Base-by-base conservation (phyloP, 2,797 vertebrate genomes). In the Pachyuromys duprasi region DNA sequence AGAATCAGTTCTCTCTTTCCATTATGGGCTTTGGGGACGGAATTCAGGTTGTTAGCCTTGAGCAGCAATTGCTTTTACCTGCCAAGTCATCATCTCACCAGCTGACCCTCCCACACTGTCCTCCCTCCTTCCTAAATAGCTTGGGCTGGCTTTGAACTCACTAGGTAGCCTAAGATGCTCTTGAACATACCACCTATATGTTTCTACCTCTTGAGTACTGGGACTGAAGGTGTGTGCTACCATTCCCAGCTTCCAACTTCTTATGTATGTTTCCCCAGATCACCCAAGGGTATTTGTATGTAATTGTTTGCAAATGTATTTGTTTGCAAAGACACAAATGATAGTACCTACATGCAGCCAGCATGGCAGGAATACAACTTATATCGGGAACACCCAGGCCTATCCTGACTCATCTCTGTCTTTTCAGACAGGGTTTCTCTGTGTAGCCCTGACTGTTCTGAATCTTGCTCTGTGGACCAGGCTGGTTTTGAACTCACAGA, bases 281-380 rank as follows among this genome's bases (percentile, higher is more conserved):
- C 42, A 49, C 8, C 24, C 60, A n/a, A 89, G 39, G 60, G 33
- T 78, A 60, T 39, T 28, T 53, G 39, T 87, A 78, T 72, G 39
- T 31, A 76, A 75, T 57, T 75, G 26, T 60, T 31, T 65, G n/a
- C 57, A 93, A 94, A 89, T n/a, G 31, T 45, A 28, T 63, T 42
- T 33, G 91, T 93, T 93, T 42, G 15, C 72, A 96, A 93, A 91
- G n/a, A 24, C n/a, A 26, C 39, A 72, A 92, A 90, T 33, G 75
- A 91, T 63, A 69, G 62, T n/a, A 2, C 13, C 53, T 15, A 4
- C 67, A 90, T 82, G 39, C 45, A 45, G 80, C 79, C 22, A 69
- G n/a, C 15, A 67, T 28, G 36, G 63, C 9, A 57, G 39, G 45
- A 31, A 49, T 79, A 31, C n/a, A 39, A 39, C 39, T 22, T 53